These are phyloP conservation scores for Saxidomus purpurata DNA, from an alignment of 1,140 invertebrate genomes.

Conservation along the genomic window DNA sequence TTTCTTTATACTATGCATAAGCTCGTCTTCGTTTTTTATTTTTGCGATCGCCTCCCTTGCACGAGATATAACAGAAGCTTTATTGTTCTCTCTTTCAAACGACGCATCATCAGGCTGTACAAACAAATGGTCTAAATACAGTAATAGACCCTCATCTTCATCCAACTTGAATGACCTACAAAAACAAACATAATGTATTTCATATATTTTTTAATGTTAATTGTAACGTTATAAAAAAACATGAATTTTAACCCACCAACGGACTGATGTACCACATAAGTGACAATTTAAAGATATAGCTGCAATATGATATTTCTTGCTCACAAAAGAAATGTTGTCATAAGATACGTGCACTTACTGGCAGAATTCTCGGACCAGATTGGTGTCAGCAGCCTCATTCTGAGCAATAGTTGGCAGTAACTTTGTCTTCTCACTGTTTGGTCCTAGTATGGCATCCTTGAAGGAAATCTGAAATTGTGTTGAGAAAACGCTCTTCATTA, in stretches of 20 bases:
- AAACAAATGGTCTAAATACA: constrained; percentile 78
- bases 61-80: constrained; percentile 27
- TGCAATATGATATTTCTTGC: too few species aligned
- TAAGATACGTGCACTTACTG: constrained; percentile 76
- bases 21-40: constrained; percentile 64
- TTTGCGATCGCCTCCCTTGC: constrained; percentile 66
- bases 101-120: constrained; percentile 31
- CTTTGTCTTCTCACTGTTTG: constrained; percentile 75
- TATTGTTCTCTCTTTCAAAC: constrained; percentile 33
- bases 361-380: constrained; percentile 78
- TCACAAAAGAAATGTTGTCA: too few species aligned
- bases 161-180: constrained; percentile 76
- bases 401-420: constrained; percentile 75
- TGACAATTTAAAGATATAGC: too few species aligned
- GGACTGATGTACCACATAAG: too few species aligned
- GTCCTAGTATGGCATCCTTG: constrained; percentile 77
- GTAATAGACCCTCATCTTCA: constrained; percentile 75
- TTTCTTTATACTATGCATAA: constrained; percentile 69
- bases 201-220: neutral
- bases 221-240: too few species aligned
- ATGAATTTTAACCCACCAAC: too few species aligned
- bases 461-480: constrained; percentile 79
- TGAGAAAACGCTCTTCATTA: too few species aligned
- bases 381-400: constrained; percentile 69
- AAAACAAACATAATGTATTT: neutral